phyloP scores from a whole-genome alignment of 2,113 vertebrate species.

The Nestor notabilis region DNA sequence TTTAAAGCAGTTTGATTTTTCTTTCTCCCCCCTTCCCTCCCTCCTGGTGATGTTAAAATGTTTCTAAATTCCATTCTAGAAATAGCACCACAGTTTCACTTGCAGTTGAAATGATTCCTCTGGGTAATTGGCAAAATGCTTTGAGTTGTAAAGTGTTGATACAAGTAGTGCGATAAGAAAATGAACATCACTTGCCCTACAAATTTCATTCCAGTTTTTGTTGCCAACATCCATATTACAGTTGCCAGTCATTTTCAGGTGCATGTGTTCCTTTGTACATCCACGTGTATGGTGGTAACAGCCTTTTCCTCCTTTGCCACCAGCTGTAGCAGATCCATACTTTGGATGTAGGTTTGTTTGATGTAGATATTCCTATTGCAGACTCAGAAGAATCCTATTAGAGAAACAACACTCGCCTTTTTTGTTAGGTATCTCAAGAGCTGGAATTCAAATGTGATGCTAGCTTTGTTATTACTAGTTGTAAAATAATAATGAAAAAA shows the following conservation, averaged over 20 bases:
- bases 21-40: not conserved
- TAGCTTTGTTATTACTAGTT: not conserved
- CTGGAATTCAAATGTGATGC: not conserved
- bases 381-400: not conserved
- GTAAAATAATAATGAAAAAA: not conserved
- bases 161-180: not conserved
- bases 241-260: not conserved
- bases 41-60: not conserved
- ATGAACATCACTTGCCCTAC: not conserved
- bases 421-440: not conserved
- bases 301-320: not conserved
- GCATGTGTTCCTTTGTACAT: not conserved
- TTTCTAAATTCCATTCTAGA: slow-evolving; percentile 9
- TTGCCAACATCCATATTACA: not conserved
- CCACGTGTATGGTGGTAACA: not conserved
- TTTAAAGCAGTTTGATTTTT: not conserved
- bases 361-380: not conserved
- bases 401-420: not conserved
- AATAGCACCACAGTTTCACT: not conserved
- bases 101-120: not conserved
- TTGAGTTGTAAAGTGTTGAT: slow-evolving; percentile 21
- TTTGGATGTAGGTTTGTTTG: not conserved
- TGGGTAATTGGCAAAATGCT: slow-evolving; percentile 27
- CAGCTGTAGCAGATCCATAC: not conserved
- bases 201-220: not conserved